Conservation (phyloP, 1,140 invertebrate genomes). For the Ephestia elutella region DNA sequence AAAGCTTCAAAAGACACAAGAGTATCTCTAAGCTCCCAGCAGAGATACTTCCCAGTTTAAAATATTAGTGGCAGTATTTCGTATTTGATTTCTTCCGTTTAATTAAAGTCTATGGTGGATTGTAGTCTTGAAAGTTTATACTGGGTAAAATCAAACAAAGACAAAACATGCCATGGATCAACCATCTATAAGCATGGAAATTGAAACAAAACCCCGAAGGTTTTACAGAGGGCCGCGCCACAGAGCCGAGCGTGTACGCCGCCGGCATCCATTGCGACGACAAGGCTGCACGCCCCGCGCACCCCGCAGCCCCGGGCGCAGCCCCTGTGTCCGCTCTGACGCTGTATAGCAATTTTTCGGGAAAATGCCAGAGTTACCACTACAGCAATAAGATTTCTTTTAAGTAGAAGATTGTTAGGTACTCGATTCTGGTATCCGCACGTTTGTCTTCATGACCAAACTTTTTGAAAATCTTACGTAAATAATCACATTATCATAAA, state of each 20-base stretch:
- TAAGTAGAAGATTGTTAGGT: no score
- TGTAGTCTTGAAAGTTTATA: no score
- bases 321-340: neutral
- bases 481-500: no score
- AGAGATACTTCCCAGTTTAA: no score
- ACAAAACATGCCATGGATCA: constrained; percentile 1
- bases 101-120: no score
- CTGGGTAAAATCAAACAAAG: neutral
- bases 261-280: constrained; percentile 30
- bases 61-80: no score
- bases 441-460: no score
- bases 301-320: constrained; percentile 5
- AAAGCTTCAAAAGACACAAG: no score
- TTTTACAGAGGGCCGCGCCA: constrained; percentile 10
- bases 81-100: no score
- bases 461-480: no score
- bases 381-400: neutral
- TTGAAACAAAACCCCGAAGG: constrained; percentile 9
- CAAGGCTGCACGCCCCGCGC: constrained; percentile 20
- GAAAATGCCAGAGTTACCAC: neutral
- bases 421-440: no score
- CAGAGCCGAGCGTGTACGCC: constrained; percentile 41
- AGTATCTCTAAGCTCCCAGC: no score
- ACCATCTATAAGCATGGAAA: neutral
- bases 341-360: neutral